Base-by-base conservation (phyloP, 2,113 vertebrate genomes). In the Phodopus roborovskii region DNA sequence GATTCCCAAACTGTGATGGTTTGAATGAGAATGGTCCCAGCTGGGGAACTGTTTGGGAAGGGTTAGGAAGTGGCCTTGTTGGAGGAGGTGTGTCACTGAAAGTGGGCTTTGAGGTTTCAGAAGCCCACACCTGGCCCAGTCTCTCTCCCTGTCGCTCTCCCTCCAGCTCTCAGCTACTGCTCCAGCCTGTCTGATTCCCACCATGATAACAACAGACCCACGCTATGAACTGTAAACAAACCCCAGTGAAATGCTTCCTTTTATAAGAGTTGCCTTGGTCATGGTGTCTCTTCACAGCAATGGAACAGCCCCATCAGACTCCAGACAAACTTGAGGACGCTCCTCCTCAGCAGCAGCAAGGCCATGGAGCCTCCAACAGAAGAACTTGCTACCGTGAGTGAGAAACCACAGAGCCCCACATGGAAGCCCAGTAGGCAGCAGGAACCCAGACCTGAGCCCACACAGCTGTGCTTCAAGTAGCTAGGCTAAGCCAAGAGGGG, bases 371-470 rank as follows among this genome's bases (percentile, higher is more conserved):
- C 66, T 71, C 8, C 73, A 3, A 9, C n/a, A 8, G 78, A 58
- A 90, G n/a, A 42, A 1, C 33, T 53, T 2, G 1, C 53, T 24
- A 62, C 62, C 42, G 28, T 0, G 0, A 4, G 16, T 6, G 26
- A 90, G 26, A 39, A n/a, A 48, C 81, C 5, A 12, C 36, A 45
- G 16, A 62, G 75, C 12, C 70, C 50, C 6, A 26, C 12, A 22
- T 0, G 0, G 66, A 85, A 56, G 83, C 33, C 1, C 12, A 33
- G 71, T 58, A 30, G 22, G 36, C 1, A 24, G n/a, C 30, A 5
- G 16, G 90, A 10, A 39, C 20, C 58, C 42, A 13, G 28, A 15
- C 11, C 22, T 2, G 1, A 48, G 45, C 77, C 58, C 79, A 30
- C 28, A 56, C 19, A 42, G 28, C 45, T 42, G 42, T n/a, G 62